Percentiles rank a stretch among this genome's conserved stretches.
phyloP scores from a whole-genome alignment of 2,113 vertebrate species.

The Atlantisia rogersi region DNA sequence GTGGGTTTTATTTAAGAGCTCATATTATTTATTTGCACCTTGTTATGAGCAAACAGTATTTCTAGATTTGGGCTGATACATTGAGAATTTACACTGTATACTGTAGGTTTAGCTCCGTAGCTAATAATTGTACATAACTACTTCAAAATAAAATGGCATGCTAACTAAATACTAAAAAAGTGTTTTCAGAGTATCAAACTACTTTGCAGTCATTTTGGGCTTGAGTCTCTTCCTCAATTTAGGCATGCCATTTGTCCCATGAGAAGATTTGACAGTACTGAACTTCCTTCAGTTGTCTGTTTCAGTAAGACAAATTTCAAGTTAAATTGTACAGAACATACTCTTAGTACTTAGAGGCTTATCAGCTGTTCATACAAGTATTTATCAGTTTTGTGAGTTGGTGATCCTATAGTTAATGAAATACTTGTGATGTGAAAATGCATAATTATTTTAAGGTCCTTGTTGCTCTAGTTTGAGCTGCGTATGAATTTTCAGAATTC shows the following conservation, averaged over 20 bases:
- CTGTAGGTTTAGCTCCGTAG: background rate
- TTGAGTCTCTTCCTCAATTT: background rate
- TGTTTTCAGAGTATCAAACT: background rate
- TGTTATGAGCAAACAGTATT: background rate
- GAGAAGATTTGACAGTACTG: background rate
- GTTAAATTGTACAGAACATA: background rate
- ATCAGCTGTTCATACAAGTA: background rate
- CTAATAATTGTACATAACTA: background rate
- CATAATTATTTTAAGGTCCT: background rate
- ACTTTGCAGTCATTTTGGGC: background rate
- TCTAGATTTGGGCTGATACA: background rate
- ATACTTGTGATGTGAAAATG: background rate
- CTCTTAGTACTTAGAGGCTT: background rate
- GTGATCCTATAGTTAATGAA: background rate
- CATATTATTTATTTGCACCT: background rate
- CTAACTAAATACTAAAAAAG: background rate
- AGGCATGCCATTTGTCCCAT: background rate
- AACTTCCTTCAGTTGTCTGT: background rate
- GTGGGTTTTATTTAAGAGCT: background rate
- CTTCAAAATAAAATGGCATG: background rate
- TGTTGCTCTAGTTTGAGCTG: background rate
- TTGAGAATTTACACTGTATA: background rate
- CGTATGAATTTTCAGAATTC: background rate
- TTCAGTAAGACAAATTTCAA: background rate
- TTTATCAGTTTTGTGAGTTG: background rate